phyloP scores from a whole-genome alignment of 2,797 vertebrate genomes.

The Gymnoscopelus braueri region DNA sequence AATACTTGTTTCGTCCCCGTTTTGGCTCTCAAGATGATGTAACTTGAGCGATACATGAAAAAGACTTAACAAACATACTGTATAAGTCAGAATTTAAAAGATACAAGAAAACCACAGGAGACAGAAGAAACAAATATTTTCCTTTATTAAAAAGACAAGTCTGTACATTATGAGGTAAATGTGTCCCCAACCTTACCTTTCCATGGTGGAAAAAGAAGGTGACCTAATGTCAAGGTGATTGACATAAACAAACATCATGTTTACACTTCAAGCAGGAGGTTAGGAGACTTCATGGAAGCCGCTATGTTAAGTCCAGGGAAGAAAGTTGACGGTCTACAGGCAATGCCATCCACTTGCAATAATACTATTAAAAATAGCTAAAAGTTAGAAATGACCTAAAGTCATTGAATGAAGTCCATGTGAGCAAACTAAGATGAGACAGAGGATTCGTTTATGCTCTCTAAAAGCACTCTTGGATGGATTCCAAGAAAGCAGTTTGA shows the following conservation, averaged over 20 bases:
- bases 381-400: slow-evolving; percentile 9
- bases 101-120: slow-evolving; percentile 72
- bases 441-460: not conserved
- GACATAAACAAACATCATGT: not conserved
- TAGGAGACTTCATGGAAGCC: slow-evolving; percentile 53
- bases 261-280: slow-evolving; percentile 14
- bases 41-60: slow-evolving; percentile 20
- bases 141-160: slow-evolving; percentile 88
- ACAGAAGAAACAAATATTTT: slow-evolving; percentile 94
- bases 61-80: slow-evolving; percentile 16
- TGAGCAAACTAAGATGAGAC: not conserved
- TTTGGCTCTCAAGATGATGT: slow-evolving; percentile 25
- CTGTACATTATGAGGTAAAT: slow-evolving; percentile 60
- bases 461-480: not conserved
- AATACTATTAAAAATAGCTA: slow-evolving; percentile 16
- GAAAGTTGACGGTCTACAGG: slow-evolving; percentile 4
- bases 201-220: slow-evolving; percentile 13
- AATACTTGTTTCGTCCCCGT: slow-evolving; percentile 83
- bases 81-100: slow-evolving; percentile 33
- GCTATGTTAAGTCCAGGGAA: slow-evolving; percentile 17
- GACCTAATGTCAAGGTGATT: slow-evolving; percentile 30
- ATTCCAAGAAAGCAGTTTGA: not conserved
- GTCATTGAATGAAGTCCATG: not conserved
- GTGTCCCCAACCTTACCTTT: not conserved
- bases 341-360: slow-evolving; percentile 12